A percentile compares a stretch with the other conserved stretches of the same genome.
phyloP scores from a whole-genome alignment of 2,113 vertebrate genomes.

The Rhynchopsitta pachyrhyncha region DNA sequence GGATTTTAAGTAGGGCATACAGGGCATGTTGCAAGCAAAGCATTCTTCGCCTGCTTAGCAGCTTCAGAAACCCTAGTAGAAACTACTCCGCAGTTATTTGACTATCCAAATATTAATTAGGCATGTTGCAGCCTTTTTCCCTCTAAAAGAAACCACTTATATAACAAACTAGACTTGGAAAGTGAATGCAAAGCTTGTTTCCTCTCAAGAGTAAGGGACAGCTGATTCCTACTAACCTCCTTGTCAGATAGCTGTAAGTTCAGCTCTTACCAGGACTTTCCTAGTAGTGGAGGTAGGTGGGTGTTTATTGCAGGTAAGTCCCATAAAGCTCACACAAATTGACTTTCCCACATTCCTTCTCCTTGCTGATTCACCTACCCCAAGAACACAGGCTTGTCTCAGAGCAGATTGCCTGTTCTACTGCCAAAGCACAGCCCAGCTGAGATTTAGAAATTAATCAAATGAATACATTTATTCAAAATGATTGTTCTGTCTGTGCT shows the following conservation, averaged over 20 bases:
- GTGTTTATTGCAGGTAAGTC: not conserved
- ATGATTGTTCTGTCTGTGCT: not conserved
- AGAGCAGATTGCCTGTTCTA: not conserved
- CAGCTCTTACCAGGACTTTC: not conserved
- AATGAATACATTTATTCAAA: constrained; percentile 8
- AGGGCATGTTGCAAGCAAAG: not conserved
- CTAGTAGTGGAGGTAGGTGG: not conserved
- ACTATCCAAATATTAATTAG: not conserved
- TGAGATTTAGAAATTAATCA: constrained; percentile 8
- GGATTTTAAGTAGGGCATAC: not conserved
- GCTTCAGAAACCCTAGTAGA: not conserved
- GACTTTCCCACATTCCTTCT: constrained; percentile 4
- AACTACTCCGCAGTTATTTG: not conserved
- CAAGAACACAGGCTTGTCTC: constrained; percentile 1
- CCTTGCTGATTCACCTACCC: not conserved
- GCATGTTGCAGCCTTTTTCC: not conserved
- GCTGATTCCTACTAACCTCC: not conserved
- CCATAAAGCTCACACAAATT: not conserved
- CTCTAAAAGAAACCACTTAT: not conserved
- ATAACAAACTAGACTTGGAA: not conserved
- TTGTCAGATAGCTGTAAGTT: not conserved
- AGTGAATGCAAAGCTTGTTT: not conserved
- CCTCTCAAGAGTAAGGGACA: not conserved
- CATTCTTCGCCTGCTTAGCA: not conserved
- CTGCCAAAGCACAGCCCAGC: constrained; percentile 15